Evolutionary conservation across 2,888 invertebrate genomes (phyloP).

Genomic region (Hirtodrosophila histrioides): DNA sequence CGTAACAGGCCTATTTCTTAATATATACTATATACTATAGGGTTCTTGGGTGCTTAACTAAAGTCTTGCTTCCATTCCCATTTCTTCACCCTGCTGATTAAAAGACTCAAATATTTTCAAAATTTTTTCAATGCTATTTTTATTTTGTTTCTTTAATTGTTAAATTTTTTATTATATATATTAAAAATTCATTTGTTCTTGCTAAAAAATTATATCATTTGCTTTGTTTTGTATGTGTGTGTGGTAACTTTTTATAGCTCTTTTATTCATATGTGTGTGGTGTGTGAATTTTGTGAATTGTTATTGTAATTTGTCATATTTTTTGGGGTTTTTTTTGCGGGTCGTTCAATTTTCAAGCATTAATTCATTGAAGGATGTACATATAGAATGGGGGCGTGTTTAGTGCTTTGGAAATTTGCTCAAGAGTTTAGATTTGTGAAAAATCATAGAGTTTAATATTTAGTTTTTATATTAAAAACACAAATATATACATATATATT

Average conservation of each 20-base stretch:
- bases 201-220: slow-evolving; percentile 64
- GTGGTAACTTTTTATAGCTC: slow-evolving; percentile 49
- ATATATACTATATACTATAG: not conserved
- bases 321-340: slow-evolving; percentile 1
- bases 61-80: not conserved
- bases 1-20: no score
- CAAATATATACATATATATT: no score
- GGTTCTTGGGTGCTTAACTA: no score
- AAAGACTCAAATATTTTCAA: slow-evolving; percentile 39
- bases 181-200: slow-evolving; percentile 53
- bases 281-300: slow-evolving; percentile 31
- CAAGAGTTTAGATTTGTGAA: slow-evolving; percentile 24
- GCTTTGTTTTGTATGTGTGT: slow-evolving; percentile 36
- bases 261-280: slow-evolving; percentile 26
- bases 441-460: not conserved
- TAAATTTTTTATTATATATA: slow-evolving; percentile 30
- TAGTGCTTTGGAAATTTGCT: slow-evolving; percentile 44
- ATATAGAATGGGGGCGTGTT: slow-evolving; percentile 29
- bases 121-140: slow-evolving; percentile 54
- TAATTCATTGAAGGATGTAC: slow-evolving; percentile 28
- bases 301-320: slow-evolving; percentile 65
- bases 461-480: no score
- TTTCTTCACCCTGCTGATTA: not conserved
- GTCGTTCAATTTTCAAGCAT: slow-evolving; percentile 31
- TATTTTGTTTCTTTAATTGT: slow-evolving; percentile 44